These are phyloP conservation scores for Ceratina australensis DNA, from an alignment of 1,140 invertebrate genomes.

Conservation along the genomic window DNA sequence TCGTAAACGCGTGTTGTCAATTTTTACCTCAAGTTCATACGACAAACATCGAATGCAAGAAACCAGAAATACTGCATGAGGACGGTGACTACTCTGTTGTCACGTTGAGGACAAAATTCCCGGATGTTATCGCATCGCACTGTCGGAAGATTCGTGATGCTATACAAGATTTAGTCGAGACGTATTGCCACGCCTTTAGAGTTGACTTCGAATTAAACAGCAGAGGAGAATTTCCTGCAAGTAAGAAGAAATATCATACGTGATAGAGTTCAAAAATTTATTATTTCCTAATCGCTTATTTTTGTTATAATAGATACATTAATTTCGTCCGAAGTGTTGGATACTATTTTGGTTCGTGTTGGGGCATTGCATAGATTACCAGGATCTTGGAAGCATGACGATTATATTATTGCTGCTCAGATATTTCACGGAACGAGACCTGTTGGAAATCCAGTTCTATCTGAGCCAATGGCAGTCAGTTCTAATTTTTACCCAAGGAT, in stretches of 20 bases:
- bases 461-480: slow-evolving; percentile 83
- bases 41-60: slow-evolving; percentile 78
- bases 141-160: slow-evolving; percentile 86
- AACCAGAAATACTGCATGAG: slow-evolving; percentile 81
- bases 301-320: slow-evolving; percentile 78
- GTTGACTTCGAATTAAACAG: slow-evolving; percentile 87
- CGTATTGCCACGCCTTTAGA: slow-evolving; percentile 90
- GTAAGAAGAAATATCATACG: slow-evolving; percentile 64
- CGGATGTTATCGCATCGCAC: slow-evolving; percentile 81
- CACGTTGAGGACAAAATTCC: slow-evolving; percentile 79
- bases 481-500: slow-evolving; percentile 88
- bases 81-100: slow-evolving; percentile 84
- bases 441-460: slow-evolving; percentile 85
- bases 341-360: slow-evolving; percentile 90
- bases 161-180: slow-evolving; percentile 87
- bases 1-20: slow-evolving; percentile 83
- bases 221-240: slow-evolving; percentile 73
- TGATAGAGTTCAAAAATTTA: slow-evolving; percentile 16
- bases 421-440: slow-evolving; percentile 92
- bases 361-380: slow-evolving; percentile 91
- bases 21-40: slow-evolving; percentile 77
- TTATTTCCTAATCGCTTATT: neutral
- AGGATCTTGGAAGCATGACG: slow-evolving; percentile 89
- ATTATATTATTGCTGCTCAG: slow-evolving; percentile 90
- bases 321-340: slow-evolving; percentile 85